These are phyloP conservation scores for Prochilodus magdalenae DNA, from an alignment of 2,113 vertebrate species.

Conservation along the genomic window DNA sequence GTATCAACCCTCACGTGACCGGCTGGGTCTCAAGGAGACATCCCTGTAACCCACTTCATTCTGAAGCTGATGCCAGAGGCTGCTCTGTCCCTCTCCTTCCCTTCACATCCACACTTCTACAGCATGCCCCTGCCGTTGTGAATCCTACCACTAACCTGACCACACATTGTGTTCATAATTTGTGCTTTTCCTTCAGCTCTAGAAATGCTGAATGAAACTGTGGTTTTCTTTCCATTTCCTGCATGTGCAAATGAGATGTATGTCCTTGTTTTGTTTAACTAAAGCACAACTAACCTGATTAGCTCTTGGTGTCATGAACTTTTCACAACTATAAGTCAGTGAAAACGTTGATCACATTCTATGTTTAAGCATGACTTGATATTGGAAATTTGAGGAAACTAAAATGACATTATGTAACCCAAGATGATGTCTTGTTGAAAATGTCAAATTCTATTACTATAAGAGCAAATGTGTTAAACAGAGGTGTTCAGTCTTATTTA, in stretches of 20 bases:
- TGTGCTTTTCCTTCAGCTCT: slow-evolving; percentile 8
- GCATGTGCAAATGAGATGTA: background rate
- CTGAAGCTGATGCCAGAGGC: slow-evolving; percentile 99
- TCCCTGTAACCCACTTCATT: slow-evolving; percentile 85
- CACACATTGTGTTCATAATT: background rate
- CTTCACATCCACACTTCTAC: slow-evolving; percentile 53
- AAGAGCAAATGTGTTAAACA: background rate
- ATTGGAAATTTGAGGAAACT: background rate
- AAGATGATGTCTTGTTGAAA: background rate
- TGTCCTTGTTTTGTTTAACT: background rate
- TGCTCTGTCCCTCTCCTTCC: slow-evolving; percentile 78
- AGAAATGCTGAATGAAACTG: background rate
- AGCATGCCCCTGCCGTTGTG: slow-evolving; percentile 62
- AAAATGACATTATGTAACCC: background rate
- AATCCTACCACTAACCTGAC: slow-evolving; percentile 25
- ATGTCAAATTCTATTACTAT: background rate
- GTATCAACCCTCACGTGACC: slow-evolving; percentile 16
- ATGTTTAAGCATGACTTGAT: background rate
- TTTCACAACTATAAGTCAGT: background rate
- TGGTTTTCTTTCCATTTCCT: background rate
- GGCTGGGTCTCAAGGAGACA: slow-evolving; percentile 62
- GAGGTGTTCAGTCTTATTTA: too few relatives aligned
- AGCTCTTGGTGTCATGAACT: background rate
- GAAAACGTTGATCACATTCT: background rate
- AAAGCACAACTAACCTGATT: background rate